Evolutionary conservation across 92 coral and sea anemone species (phyloP), one percentile per base, ranked within the genome.

Genomic region (Bergia puertoricense): DNA sequence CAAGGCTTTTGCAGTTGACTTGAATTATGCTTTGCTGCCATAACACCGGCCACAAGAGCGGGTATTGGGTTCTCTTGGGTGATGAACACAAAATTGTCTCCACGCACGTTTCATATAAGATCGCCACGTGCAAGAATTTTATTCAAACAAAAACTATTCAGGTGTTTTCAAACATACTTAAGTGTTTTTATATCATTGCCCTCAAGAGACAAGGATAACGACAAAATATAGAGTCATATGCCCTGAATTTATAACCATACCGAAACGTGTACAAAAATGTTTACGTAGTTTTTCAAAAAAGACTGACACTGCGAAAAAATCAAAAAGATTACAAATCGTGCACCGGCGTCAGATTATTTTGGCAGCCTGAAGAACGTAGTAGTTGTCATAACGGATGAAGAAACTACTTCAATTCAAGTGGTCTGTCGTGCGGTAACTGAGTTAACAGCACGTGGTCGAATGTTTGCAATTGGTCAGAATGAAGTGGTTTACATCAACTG

Each of bases 401-500:
- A 73, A 73, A 44, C 77, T 36, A 73, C 77, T 73, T 20, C 44
- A 73, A 6, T 37, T 73, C 39, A 50, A 79, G 41, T 23, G 67
- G 4, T 50, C 48, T 46, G 15, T 79, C 38, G 11, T 37, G 65
- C 82, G 39, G 62, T 51, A 79, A 79, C 82, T 79, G 82, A 79
- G 37, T 13, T 22, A 9, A 54, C 13, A 79, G 82, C 82, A 79
- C 82, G 82, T 79, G 82, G 82, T 16, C 44, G 9, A 40, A 42
- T 76, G 80, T 76, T 15, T 54, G 50, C 46, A 51, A 48, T 79
- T 46, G 14, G 59, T 54, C 59, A 79, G 38, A 5, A 30, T 10
- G 38, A 51, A 79, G 82, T 30, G 67, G 68, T 36, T 79, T 46
- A 79, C 67, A 42, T 51, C 82, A 48, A 79, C 20, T 20, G 50